Evolutionary conservation across 2,797 vertebrate genomes (phyloP), one percentile per base, ranked within the genome.

Genomic region (Chaenodraco wilsoni): DNA sequence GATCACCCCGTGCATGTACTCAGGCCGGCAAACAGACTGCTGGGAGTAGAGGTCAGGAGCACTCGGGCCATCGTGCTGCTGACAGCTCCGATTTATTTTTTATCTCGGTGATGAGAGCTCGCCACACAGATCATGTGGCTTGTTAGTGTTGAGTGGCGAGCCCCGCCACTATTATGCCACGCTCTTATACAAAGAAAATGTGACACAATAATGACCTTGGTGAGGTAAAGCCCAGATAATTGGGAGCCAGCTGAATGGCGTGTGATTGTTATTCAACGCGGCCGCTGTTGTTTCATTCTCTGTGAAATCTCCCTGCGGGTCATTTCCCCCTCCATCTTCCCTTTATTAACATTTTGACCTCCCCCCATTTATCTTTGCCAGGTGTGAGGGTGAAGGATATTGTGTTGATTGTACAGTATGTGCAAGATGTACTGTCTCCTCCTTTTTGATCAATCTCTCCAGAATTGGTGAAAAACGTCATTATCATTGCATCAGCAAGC

Each of bases 11-110:
- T 15, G 57, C 68, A 68, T 79, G 84, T 58, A 60, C 68, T 57
- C 21, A 0, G 59, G 65, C 75, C 10, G 33, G 56, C 73, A 27
- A 74, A 76, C 83, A 79, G 64, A 64, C 83, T 41, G 69, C 67
- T 62, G n/a, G 61, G 82, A 80, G 65, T 86, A 83, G 89, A 92
- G 92, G 93, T 93, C 92, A 90, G 87, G 65, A 87, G 79, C 68
- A 21, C 65, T 65, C 49, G 58, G 82, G 78, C 76, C 78, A 62
- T 86, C 83, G 51, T 54, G 79, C 83, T 79, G 87, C 91, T 92
- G 92, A 93, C 91, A 86, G 86, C 83, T 89, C 88, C 72, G 84
- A 91, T 94, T 93, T 93, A 91, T 91, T 93, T 93, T 92, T 90
- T 92, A 93, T 93, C 89, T 81, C 15, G 45, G 74, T 65, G 86